phyloP scores from a whole-genome alignment of 2,888 invertebrate species.

The Drosophila ezoana region DNA sequence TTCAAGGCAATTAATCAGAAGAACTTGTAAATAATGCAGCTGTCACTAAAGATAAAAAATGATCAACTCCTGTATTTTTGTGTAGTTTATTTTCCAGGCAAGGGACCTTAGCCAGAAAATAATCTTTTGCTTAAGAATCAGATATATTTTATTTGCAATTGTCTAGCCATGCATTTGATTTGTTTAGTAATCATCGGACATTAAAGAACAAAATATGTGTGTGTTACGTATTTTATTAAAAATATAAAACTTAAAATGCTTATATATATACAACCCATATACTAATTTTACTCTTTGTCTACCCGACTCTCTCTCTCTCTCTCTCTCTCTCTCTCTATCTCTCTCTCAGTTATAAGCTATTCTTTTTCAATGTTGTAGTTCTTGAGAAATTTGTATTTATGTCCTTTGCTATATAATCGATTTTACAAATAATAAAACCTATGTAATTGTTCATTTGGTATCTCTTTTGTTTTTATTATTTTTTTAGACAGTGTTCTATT shows the following conservation, averaged over 20 bases:
- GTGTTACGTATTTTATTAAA: conserved; percentile 40
- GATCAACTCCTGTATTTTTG: conserved; percentile 4
- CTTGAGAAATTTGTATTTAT: conserved; percentile 61
- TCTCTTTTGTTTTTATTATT: conserved; percentile 17
- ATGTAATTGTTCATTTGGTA: conserved; percentile 37
- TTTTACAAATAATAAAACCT: conserved; percentile 27
- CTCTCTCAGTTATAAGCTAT: conserved; percentile 54
- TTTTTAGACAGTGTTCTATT: conserved; percentile 30
- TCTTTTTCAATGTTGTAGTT: conserved; percentile 71
- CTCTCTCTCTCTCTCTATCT: conserved; percentile 40
- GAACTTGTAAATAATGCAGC: conserved; percentile 18
- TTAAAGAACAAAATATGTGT: conserved; percentile 36
- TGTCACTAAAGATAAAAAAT: not conserved
- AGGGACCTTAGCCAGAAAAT: not conserved
- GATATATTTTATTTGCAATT: conserved; percentile 1
- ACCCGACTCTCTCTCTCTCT: conserved; percentile 40
- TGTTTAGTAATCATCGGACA: conserved; percentile 21
- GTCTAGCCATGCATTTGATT: conserved; percentile 38
- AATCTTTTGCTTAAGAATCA: too few species aligned
- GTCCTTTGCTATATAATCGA: conserved; percentile 49
- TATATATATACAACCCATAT: conserved; percentile 51
- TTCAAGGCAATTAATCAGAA: not conserved
- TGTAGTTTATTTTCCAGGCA: not conserved
- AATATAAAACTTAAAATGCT: conserved; percentile 35
- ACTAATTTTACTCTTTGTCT: conserved; percentile 35